Percentiles rank a stretch among this genome's conserved stretches.
These are phyloP conservation scores for Mohoua ochrocephala DNA, from an alignment of 2,113 vertebrate genomes.

Conservation along the genomic window DNA sequence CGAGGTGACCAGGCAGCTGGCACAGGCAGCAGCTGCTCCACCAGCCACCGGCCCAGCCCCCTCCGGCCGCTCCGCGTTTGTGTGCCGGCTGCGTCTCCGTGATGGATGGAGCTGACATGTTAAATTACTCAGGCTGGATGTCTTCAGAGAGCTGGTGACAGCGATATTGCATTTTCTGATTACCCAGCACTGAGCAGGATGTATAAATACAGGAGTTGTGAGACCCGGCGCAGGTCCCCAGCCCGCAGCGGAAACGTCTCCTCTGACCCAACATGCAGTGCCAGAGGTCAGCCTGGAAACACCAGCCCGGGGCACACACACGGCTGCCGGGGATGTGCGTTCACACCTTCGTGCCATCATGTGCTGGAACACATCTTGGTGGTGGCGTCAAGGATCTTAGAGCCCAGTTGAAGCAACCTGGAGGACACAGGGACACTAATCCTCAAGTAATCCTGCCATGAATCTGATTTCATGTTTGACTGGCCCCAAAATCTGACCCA, in stretches of 20 bases:
- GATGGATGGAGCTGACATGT: slow-evolving; percentile 80
- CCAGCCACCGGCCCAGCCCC: background rate
- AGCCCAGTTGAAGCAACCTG: accelerated
- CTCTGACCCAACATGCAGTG: background rate
- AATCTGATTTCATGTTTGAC: background rate
- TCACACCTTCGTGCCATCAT: accelerated
- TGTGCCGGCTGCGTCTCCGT: slow-evolving; percentile 16
- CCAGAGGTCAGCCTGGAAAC: background rate
- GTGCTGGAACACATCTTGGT: background rate
- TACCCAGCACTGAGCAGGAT: slow-evolving; percentile 66
- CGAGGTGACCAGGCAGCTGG: background rate
- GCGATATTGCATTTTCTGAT: slow-evolving; percentile 76
- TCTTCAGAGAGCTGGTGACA: slow-evolving; percentile 72
- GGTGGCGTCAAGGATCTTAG: background rate
- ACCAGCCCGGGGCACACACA: background rate
- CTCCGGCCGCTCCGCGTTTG: background rate
- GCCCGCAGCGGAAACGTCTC: background rate
- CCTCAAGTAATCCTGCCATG: accelerated
- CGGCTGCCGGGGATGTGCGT: background rate
- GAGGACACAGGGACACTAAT: background rate
- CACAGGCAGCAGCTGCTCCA: background rate
- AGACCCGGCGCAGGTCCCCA: background rate
- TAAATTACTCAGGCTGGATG: slow-evolving; percentile 74
- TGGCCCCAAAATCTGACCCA: background rate
- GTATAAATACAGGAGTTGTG: slow-evolving; percentile 61